Conservation (phyloP, 64 coral and sea anemone genomes). For the Dendrophyllia cribrosa region DNA sequence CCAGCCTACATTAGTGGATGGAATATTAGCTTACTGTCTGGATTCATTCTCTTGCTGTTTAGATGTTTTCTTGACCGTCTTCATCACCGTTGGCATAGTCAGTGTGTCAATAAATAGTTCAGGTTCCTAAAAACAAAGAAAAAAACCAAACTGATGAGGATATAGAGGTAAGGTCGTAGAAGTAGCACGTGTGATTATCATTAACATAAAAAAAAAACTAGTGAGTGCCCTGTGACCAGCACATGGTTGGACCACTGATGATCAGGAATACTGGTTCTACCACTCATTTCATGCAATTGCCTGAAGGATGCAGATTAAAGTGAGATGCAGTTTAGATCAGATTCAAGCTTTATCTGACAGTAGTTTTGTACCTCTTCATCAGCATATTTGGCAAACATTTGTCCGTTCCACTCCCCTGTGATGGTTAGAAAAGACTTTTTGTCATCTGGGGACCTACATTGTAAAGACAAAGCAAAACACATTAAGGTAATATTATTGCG, state of each 20-base stretch:
- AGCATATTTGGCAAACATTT: constrained; percentile 88
- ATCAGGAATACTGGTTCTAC: too few relatives aligned
- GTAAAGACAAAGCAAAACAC: not conserved
- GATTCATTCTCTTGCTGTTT: constrained; percentile 88
- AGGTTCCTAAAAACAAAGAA: constrained; percentile 60
- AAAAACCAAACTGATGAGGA: not conserved
- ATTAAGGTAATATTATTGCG: too few relatives aligned
- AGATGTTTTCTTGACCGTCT: constrained; percentile 80
- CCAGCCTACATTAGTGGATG: too few relatives aligned
- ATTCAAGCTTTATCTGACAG: not conserved
- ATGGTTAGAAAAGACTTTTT: constrained; percentile 91
- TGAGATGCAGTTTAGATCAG: not conserved
- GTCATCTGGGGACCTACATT: constrained; percentile 75
- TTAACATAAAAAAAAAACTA: too few relatives aligned
- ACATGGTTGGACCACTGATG: too few relatives aligned
- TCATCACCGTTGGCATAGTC: constrained; percentile 73
- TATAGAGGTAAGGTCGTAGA: not conserved
- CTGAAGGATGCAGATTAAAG: too few relatives aligned
- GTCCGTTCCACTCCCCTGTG: constrained; percentile 93
- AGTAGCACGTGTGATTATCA: too few relatives aligned
- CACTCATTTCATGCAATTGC: too few relatives aligned
- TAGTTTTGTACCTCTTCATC: constrained; percentile 66
- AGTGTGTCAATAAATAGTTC: constrained; percentile 84
- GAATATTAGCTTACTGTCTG: constrained; percentile 54
- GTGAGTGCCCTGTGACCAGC: too few relatives aligned